A percentile compares a stretch with the other conserved stretches of the same genome.
Conservation (phyloP, 1,140 invertebrate species). For the Trichonephila inaurata region DNA sequence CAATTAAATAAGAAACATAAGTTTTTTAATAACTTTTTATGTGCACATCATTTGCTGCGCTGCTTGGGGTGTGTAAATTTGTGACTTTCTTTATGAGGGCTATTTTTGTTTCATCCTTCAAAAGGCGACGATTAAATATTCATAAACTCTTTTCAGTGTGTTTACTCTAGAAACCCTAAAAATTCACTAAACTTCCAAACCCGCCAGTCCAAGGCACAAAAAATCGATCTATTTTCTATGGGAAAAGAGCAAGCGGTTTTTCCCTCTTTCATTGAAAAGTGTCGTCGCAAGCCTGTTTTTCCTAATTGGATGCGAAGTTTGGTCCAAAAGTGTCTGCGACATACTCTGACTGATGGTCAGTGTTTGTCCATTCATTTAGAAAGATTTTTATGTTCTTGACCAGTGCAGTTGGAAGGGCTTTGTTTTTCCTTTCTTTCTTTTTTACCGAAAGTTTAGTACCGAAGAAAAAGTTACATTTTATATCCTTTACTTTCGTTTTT, state of each 20-base stretch:
- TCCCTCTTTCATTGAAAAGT: background rate
- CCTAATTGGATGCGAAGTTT: constrained; percentile 19
- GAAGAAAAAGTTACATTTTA: background rate
- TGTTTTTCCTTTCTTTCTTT: background rate
- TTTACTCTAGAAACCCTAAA: background rate
- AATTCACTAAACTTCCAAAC: background rate
- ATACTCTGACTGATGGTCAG: background rate
- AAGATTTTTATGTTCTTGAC: background rate
- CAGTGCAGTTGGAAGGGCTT: background rate
- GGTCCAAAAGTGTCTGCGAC: background rate
- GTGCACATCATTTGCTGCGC: no score
- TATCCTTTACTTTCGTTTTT: background rate
- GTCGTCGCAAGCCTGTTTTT: background rate
- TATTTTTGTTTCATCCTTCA: no score
- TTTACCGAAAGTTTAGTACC: background rate
- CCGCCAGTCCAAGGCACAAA: background rate
- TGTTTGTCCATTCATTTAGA: background rate
- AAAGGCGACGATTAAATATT: no score
- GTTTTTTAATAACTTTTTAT: no score
- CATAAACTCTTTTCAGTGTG: background rate
- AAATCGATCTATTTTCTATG: background rate
- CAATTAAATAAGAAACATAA: no score
- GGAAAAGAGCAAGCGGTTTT: background rate
- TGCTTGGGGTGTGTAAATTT: no score
- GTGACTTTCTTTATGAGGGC: no score